These are phyloP conservation scores for Malurus elegans DNA, from an alignment of 2,113 vertebrate species.

Conservation along the genomic window DNA sequence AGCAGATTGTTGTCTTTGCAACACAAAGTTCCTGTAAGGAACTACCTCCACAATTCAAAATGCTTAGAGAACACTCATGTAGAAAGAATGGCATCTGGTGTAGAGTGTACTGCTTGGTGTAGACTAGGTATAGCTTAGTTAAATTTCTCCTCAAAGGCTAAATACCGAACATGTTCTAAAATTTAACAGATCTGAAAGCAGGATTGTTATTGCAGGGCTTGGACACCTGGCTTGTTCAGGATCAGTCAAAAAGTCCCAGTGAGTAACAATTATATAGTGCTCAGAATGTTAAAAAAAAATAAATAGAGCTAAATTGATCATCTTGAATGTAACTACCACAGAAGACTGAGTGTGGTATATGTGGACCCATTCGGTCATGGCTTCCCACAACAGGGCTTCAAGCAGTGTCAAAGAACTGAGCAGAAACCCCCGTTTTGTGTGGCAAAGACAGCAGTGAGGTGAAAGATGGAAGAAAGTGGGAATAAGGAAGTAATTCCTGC, in stretches of 20 bases:
- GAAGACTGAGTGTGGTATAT: not conserved
- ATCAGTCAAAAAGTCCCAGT: not conserved
- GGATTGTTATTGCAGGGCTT: not conserved
- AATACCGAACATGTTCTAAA: not conserved
- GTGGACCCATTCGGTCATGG: not conserved
- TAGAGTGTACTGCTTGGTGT: not conserved
- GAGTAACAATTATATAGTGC: not conserved
- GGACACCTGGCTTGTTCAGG: not conserved
- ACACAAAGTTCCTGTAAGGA: not conserved
- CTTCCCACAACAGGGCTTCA: not conserved
- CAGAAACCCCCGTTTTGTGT: fast-evolving
- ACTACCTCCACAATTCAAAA: not conserved
- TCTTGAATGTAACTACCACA: not conserved
- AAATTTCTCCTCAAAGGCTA: not conserved
- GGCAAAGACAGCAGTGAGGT: not conserved
- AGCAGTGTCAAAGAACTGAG: not conserved
- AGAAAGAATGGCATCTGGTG: not conserved
- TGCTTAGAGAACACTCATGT: not conserved
- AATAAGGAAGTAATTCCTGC: not conserved
- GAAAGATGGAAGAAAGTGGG: not conserved
- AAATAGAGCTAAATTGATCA: not conserved
- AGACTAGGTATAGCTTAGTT: not conserved
- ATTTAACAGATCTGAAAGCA: not conserved
- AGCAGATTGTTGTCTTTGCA: not conserved
- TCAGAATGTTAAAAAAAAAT: not conserved